phyloP scores from a whole-genome alignment of 2,113 vertebrate species.

The Callopanchax toddi region DNA sequence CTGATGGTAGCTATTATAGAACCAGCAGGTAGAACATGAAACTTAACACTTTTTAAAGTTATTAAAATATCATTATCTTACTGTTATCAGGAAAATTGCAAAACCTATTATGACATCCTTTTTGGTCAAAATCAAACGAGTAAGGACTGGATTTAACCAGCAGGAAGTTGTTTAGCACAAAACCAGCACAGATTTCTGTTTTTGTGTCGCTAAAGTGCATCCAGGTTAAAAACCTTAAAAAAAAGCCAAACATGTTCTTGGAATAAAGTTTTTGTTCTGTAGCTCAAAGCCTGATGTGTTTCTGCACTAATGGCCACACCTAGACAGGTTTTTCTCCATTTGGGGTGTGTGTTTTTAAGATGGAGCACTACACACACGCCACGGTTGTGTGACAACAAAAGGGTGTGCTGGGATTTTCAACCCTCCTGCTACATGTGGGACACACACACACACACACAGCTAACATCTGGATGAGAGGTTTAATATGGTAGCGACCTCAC shows the following conservation, averaged over 20 bases:
- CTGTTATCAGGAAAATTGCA: too few species aligned
- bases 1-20: too few species aligned
- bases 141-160: too few species aligned
- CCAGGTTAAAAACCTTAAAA: not conserved
- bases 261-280: not conserved
- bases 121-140: too few species aligned
- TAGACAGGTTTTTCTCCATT: conserved; percentile 61
- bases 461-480: conserved; percentile 43
- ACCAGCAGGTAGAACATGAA: too few species aligned
- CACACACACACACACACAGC: not conserved
- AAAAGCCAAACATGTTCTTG: not conserved
- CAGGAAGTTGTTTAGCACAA: not conserved
- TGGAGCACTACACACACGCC: not conserved
- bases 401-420: conserved; percentile 1
- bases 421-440: conserved; percentile 19
- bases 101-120: too few species aligned
- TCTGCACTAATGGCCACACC: conserved; percentile 40
- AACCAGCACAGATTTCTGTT: not conserved
- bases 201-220: not conserved
- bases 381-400: conserved; percentile 11
- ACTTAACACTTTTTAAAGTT: too few species aligned
- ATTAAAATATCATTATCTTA: too few species aligned
- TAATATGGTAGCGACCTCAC: conserved; percentile 16
- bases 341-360: conserved; percentile 20
- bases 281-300: conserved; percentile 6